Conservation (phyloP, 2,797 vertebrate species). For the Pristis pectinata region DNA sequence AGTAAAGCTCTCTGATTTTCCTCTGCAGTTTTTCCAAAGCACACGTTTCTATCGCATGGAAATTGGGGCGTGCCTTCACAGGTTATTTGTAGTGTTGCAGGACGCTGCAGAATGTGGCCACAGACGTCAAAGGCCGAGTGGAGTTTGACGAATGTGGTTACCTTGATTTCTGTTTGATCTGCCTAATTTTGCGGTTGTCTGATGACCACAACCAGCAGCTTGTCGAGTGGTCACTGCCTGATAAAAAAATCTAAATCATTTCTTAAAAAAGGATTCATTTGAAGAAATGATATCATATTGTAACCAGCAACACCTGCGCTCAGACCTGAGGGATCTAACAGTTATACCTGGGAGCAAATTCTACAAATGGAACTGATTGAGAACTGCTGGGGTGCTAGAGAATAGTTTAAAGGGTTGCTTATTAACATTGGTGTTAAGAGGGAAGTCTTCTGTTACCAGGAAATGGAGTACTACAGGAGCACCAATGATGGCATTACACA, state of each 20-base stretch:
- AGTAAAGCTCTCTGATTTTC: background rate
- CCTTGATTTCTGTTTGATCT: background rate
- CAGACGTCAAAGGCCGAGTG: background rate
- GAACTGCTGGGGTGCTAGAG: background rate
- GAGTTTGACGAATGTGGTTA: background rate
- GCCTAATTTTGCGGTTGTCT: background rate
- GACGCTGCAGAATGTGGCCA: background rate
- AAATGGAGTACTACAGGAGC: background rate
- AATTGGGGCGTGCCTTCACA: background rate
- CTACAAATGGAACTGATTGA: background rate
- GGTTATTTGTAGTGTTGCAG: background rate
- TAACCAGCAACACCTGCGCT: background rate
- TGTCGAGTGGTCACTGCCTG: background rate
- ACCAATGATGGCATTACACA: background rate
- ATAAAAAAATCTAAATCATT: background rate
- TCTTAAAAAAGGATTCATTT: background rate
- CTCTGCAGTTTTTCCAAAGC: background rate
- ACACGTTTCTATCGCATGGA: too few species aligned
- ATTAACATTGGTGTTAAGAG: background rate
- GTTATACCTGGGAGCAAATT: background rate
- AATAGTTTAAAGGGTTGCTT: background rate
- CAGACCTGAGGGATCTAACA: background rate
- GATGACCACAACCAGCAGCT: background rate
- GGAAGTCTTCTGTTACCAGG: background rate
- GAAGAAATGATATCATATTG: background rate